Evolutionary conservation across 2,797 vertebrate genomes (phyloP).

Genomic region (Takifugu ocellatus): DNA sequence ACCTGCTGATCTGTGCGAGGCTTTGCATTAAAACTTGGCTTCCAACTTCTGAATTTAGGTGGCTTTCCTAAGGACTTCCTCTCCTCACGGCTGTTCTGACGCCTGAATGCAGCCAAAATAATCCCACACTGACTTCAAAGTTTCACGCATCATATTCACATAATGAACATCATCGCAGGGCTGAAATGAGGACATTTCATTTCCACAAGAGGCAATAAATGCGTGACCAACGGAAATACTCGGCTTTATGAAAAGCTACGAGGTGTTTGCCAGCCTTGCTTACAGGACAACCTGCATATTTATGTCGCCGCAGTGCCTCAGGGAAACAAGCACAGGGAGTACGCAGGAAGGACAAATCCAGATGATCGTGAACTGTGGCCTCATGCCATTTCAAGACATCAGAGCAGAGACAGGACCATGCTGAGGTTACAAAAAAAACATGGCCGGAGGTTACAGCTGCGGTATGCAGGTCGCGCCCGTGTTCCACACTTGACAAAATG

Average conservation of each 20-base stretch:
- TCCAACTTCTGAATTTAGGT: too few relatives aligned
- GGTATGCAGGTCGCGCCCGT: constrained; percentile 49
- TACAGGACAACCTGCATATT: constrained; percentile 28
- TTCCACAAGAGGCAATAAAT: neutral
- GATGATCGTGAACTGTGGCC: constrained; percentile 60
- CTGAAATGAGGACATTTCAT: neutral
- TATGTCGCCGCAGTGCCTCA: constrained; percentile 14
- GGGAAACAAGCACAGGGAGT: constrained; percentile 29
- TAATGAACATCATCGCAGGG: neutral
- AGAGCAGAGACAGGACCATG: constrained; percentile 45
- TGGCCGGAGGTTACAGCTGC: constrained; percentile 52
- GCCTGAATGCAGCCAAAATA: neutral
- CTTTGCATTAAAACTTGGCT: too few relatives aligned
- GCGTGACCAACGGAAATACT: constrained; percentile 1
- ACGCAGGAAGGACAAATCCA: constrained; percentile 48
- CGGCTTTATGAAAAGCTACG: constrained; percentile 2
- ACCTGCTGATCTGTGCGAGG: too few relatives aligned
- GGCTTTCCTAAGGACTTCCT: neutral
- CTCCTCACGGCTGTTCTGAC: neutral
- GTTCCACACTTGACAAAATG: constrained; percentile 53
- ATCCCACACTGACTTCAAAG: neutral
- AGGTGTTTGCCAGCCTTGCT: constrained; percentile 16
- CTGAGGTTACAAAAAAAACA: constrained; percentile 37
- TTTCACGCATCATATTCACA: neutral
- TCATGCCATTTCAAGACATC: constrained; percentile 68